Base-by-base conservation (phyloP, 2,113 vertebrate genomes). In the Scolopax mira region DNA sequence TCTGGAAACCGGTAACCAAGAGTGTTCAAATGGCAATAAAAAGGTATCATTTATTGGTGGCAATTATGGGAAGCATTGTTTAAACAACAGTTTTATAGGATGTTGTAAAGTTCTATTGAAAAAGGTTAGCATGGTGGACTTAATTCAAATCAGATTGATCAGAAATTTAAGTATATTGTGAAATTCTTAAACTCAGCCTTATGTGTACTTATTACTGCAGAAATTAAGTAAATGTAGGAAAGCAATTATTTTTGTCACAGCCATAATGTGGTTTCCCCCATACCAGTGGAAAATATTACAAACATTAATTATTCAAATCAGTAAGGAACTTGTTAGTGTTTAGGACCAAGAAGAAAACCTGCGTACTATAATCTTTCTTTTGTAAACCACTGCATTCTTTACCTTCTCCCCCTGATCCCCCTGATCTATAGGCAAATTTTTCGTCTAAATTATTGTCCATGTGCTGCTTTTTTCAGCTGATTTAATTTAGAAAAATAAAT, bases 21-120 rank as follows among this genome's bases (percentile, higher is more conserved):
- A 88, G 79, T 65, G 88, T 67, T 95, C 92, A 91, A 79, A 92
- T 27, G 24, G 94, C 96, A 91, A 81, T 90, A 93, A 97, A 98
- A 97, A 94, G 70, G 85, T 96, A 94, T 96, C 93, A 92, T 87
- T 96, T 96, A 95, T 93, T 85, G 92, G 73, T 72, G 79, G 91
- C 91, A 95, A 89, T 96, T 96, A 92, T 91, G 93, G 85, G 80
- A 58, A 94, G 57, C 79, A 95, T 93, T 97, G 94, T 91, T 96
- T 96, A 95, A 96, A 95, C 87, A 96, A 95, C 73, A 92, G 25
- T 81, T 96, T 97, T 92, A 97, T 71, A 88, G 85, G 28, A 33
- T 37, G 89, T 75, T 91, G 93, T 97, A 97, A 97, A 96, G 54
- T 90, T 92, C 85, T 93, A 79, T 73, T 93, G 86, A 89, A 94